Conservation (phyloP, 2,797 vertebrate genomes). For the Trichosurus vulpecula region DNA sequence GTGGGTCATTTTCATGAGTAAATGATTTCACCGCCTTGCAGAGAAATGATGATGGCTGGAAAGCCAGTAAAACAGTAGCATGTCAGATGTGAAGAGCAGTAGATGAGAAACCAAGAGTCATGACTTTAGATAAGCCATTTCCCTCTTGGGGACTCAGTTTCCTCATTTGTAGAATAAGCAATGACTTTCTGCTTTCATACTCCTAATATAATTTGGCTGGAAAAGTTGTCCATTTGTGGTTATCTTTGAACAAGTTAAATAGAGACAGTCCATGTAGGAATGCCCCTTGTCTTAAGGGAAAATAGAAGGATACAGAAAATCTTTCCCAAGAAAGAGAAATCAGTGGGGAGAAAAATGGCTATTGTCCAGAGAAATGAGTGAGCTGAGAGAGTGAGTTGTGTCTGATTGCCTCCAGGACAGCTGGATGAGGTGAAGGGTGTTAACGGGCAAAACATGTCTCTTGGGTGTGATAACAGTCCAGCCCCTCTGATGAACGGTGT, state of each 20-base stretch:
- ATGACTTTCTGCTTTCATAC: neutral
- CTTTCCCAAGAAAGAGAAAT: neutral
- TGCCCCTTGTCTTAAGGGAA: slow-evolving; percentile 13
- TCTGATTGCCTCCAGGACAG: neutral
- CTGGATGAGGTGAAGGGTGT: rapidly evolving
- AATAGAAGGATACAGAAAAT: slow-evolving; percentile 25
- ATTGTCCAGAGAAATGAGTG: neutral
- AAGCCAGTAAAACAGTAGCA: neutral
- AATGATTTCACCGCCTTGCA: neutral
- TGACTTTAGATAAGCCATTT: neutral
- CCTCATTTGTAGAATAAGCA: neutral
- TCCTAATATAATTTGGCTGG: neutral
- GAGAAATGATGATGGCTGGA: neutral
- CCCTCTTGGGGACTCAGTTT: neutral
- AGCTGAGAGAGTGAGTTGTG: neutral
- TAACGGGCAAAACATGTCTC: neutral
- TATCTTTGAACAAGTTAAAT: neutral
- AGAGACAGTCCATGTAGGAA: neutral
- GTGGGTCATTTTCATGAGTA: neutral
- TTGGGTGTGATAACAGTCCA: neutral
- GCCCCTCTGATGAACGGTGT: neutral
- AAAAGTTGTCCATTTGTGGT: neutral
- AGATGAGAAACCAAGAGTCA: neutral
- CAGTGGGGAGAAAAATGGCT: neutral
- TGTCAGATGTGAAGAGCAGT: neutral